phyloP scores from a whole-genome alignment of 2,888 invertebrate genomes.

The Papilio gigon region DNA sequence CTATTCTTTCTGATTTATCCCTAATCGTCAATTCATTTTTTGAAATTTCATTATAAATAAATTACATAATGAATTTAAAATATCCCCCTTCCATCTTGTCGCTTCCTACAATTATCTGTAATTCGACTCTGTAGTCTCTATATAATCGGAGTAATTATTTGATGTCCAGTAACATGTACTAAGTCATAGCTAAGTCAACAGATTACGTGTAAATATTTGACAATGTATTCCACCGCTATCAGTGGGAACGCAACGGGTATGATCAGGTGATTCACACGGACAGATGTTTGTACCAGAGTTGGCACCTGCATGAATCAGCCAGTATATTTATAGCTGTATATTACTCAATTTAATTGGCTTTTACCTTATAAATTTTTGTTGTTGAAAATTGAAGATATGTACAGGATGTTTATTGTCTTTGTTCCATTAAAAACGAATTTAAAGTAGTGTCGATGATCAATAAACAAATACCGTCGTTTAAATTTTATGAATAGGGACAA shows the following conservation, averaged over 20 bases:
- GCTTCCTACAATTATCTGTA: too few species aligned
- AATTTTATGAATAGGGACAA: too few species aligned
- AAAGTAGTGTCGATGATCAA: too few species aligned
- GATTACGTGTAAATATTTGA: conserved; percentile 45
- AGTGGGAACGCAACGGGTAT: background rate
- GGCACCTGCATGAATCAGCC: conserved; percentile 22
- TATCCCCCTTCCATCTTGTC: too few species aligned
- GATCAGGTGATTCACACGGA: conserved; percentile 32
- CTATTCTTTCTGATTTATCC: conserved; percentile 79
- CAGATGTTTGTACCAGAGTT: conserved; percentile 9
- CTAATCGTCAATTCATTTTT: conserved; percentile 76
- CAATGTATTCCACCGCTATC: background rate
- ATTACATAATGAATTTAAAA: conserved; percentile 83
- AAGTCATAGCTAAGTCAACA: background rate
- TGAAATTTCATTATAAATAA: conserved; percentile 75
- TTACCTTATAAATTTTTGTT: too few species aligned
- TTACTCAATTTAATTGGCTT: too few species aligned
- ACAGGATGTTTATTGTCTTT: too few species aligned
- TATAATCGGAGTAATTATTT: background rate
- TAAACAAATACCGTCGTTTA: too few species aligned
- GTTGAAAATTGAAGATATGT: too few species aligned
- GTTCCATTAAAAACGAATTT: too few species aligned
- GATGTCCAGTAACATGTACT: background rate
- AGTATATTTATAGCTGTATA: background rate
- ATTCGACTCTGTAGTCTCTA: too few species aligned